Evolutionary conservation across 2,113 vertebrate genomes (phyloP).

Genomic region (Mirounga angustirostris): DNA sequence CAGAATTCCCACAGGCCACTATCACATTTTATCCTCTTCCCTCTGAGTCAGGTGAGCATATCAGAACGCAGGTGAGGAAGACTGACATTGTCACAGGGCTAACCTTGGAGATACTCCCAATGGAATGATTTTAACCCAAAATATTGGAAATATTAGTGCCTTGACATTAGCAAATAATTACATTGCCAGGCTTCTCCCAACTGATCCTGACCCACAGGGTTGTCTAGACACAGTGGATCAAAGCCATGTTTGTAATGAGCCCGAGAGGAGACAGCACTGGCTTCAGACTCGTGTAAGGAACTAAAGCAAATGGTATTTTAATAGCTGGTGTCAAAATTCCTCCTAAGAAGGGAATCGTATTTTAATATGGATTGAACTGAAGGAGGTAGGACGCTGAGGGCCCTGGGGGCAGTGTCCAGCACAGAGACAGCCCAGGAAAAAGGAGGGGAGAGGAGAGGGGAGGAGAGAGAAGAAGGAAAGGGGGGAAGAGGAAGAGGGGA

Average conservation of each 20-base stretch:
- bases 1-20: neutral
- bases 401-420: neutral
- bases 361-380: neutral
- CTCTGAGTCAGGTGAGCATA: neutral
- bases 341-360: neutral
- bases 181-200: constrained; percentile 44
- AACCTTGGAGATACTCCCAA: neutral
- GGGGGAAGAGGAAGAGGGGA: neutral
- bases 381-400: neutral
- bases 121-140: constrained; percentile 11
- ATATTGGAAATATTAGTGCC: neutral
- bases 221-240: constrained; percentile 60
- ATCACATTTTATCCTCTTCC: neutral
- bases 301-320: neutral
- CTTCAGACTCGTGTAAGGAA: neutral
- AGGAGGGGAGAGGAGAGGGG: neutral
- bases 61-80: neutral
- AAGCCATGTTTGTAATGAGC: neutral
- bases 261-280: neutral
- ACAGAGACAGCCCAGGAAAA: neutral
- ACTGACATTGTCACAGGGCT: neutral
- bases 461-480: no score
- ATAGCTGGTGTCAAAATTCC: constrained; percentile 12
- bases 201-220: constrained; percentile 22
- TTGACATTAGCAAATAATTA: constrained; percentile 30